Base-by-base conservation (phyloP, 1,140 invertebrate genomes). In the Sesamia nonagrioides region DNA sequence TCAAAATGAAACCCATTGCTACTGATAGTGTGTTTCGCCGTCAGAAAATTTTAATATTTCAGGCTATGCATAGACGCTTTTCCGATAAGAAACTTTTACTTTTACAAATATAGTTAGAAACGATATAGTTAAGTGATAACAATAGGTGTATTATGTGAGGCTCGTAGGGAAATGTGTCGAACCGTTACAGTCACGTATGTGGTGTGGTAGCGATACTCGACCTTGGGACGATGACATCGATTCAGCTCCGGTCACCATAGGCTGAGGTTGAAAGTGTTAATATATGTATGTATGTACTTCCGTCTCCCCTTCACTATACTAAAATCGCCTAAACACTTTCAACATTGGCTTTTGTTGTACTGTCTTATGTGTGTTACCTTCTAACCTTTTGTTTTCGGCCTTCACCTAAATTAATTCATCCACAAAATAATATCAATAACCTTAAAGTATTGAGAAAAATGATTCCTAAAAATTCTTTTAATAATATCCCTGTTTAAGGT, bases 211-310 rank as follows among this genome's bases (percentile, higher is more conserved):
- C 13, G 7, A 2, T 21, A 2, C n/a, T 50, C 37, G 63, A 50
- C 63, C 63, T 68, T 68, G 63, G 9, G 15, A 7, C 8, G 17
- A 18, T 71, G 68, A 71, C 68, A 71, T 71, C 68, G 68, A 71
- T 71, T 42, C 33, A 17, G 60, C 15, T 21, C 11, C 13, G 15
- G n/a, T n/a, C 60, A 37, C 17, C 37, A 63, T 42, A 56, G 17
- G 48, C 4, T 71, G n/a, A 37, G 48, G 68, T 50, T 71, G 18
- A 33, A 17, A 11, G 18, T 37, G 33, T 17, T 3, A 69, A 35
- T 17, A 33, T 17, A n/a, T n/a, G n/a, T n/a, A n/a, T n/a, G n/a
- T n/a, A n/a, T n/a, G n/a, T n/a, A 21, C 68, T 71, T 71, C 68
- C 68, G 48, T 45, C 40, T 50, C n/a, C 63, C 13, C 42, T 45